These are phyloP conservation scores for Leptinotarsa texana DNA, from an alignment of 1,140 invertebrate species.

Conservation along the genomic window DNA sequence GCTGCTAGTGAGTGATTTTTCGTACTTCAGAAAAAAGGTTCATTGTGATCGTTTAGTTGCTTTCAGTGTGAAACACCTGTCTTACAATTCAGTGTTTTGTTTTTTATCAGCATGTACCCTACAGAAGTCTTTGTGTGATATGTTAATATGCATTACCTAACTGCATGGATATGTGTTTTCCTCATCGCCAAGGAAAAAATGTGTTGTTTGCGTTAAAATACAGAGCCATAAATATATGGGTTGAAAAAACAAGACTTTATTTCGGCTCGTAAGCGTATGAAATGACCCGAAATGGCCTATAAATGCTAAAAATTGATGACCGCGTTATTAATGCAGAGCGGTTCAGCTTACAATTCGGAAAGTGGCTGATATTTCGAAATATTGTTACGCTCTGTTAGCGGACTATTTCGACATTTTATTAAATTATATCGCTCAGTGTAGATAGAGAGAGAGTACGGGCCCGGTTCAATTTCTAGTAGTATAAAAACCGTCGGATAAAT, in stretches of 20 bases:
- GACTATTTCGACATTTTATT: constrained; percentile 14
- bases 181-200: neutral
- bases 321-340: neutral
- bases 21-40: too few species aligned
- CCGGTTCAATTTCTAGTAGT: constrained; percentile 17
- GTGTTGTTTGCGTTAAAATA: neutral
- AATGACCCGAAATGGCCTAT: neutral
- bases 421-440: constrained; percentile 12
- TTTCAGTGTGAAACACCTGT: too few species aligned
- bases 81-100: too few species aligned
- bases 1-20: too few species aligned
- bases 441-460: neutral
- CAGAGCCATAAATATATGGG: neutral
- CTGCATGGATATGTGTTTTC: neutral
- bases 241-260: neutral
- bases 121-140: neutral
- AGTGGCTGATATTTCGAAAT: constrained; percentile 20
- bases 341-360: constrained; percentile 1
- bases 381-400: constrained; percentile 12
- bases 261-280: neutral
- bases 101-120: neutral
- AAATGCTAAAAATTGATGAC: neutral
- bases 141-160: neutral
- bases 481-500: constrained; percentile 21
- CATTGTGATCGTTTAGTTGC: too few species aligned